Conservation (phyloP, 1,140 invertebrate genomes). For the Metaphire vulgaris region DNA sequence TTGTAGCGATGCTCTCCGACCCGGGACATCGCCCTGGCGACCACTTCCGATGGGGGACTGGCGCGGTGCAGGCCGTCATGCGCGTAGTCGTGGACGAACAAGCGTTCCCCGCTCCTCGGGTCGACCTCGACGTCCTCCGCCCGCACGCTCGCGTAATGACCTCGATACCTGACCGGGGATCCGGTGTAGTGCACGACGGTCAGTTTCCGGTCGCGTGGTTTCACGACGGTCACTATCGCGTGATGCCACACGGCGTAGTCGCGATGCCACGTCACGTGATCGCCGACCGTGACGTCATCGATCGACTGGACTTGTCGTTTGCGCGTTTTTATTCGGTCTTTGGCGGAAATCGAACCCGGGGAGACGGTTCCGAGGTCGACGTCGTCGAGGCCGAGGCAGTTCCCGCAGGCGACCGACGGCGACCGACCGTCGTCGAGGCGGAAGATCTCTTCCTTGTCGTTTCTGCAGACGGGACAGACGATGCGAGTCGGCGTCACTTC, state of each 20-base stretch:
- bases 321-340: not conserved
- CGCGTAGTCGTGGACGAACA: constrained; percentile 6
- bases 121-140: constrained; percentile 7
- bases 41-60: not conserved
- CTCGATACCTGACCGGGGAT: too few species aligned
- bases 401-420: not conserved
- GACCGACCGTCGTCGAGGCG: not conserved
- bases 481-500: not conserved
- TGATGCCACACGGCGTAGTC: constrained; percentile 9
- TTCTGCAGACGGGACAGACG: not conserved
- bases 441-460: not conserved
- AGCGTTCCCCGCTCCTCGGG: not conserved
- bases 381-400: not conserved
- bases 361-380: not conserved
- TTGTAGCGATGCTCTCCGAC: constrained; percentile 17
- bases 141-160: not conserved
- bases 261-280: constrained; percentile 14
- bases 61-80: not conserved
- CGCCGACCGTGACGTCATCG: not conserved
- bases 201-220: not conserved
- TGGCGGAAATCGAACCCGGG: not conserved
- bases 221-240: constrained; percentile 16
- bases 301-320: not conserved
- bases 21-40: not conserved
- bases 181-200: constrained; percentile 19